Conservation (phyloP, 2,113 vertebrate genomes). For the Nansenia antarctica region DNA sequence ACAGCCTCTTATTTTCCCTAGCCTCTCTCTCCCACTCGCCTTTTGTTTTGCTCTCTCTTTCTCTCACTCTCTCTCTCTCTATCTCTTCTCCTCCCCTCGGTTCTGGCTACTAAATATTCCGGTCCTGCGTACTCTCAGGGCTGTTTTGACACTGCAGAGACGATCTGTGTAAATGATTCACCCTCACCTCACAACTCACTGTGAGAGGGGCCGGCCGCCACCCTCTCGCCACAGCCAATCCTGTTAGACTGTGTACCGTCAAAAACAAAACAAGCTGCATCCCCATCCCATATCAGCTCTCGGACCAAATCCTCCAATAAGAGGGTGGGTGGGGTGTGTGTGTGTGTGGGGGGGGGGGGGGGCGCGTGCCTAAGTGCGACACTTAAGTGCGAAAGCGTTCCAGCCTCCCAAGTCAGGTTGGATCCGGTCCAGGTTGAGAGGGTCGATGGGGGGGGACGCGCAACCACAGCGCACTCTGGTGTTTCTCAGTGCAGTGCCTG, state of each 20-base stretch:
- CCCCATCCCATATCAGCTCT: not conserved
- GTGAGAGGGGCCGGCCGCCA: slow-evolving; percentile 1
- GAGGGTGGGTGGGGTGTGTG: not conserved
- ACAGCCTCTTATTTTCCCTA: no score
- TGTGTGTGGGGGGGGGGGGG: not conserved
- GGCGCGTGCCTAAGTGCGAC: no score
- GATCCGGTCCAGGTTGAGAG: not conserved
- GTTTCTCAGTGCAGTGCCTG: no score
- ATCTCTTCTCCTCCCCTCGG: not conserved
- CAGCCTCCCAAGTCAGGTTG: not conserved
- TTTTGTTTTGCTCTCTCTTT: no score
- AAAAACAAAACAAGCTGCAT: not conserved
- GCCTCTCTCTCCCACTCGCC: no score
- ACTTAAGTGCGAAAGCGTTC: no score
- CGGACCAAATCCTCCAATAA: no score
- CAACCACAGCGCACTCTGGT: no score
- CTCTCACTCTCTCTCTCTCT: no score
- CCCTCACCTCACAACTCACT: slow-evolving; percentile 24
- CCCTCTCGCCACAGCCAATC: not conserved
- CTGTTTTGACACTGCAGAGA: slow-evolving; percentile 40
- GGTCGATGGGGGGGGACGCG: not conserved
- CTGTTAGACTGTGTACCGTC: not conserved
- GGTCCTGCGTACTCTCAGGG: slow-evolving; percentile 30
- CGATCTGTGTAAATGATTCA: slow-evolving; percentile 49
- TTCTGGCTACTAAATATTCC: slow-evolving; percentile 34